Conservation (phyloP, 2,888 invertebrate species). For the Byasa hedistus region DNA sequence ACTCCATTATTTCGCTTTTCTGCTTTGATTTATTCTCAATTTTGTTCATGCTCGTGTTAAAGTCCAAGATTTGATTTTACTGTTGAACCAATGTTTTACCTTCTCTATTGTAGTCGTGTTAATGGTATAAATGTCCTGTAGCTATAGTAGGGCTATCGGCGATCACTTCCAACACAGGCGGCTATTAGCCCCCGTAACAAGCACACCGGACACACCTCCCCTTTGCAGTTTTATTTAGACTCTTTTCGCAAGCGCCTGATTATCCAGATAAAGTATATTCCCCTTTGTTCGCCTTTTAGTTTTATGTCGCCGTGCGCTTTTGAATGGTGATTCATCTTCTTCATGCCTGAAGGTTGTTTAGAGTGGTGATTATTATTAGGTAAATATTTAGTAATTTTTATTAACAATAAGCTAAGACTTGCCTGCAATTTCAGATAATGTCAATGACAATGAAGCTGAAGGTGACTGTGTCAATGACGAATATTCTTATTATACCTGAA, state of each 20-base stretch:
- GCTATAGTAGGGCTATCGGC: slow-evolving; percentile 19
- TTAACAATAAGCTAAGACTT: too few species aligned
- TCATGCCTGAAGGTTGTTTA: too few species aligned
- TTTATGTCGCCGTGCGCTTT: not conserved
- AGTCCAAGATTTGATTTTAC: too few species aligned
- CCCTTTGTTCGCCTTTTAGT: slow-evolving; percentile 19
- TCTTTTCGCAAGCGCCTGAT: slow-evolving; percentile 22
- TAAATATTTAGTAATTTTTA: not conserved
- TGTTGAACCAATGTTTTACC: too few species aligned
- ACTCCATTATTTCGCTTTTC: too few species aligned
- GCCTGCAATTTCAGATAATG: too few species aligned
- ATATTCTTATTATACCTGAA: too few species aligned
- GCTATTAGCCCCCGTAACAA: slow-evolving; percentile 46
- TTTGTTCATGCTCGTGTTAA: too few species aligned
- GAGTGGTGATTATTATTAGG: not conserved
- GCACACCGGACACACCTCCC: slow-evolving; percentile 31
- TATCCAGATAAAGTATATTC: slow-evolving; percentile 20
- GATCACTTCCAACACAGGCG: slow-evolving; percentile 35
- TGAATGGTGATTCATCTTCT: too few species aligned
- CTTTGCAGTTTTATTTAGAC: slow-evolving; percentile 33
- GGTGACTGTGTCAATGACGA: too few species aligned
- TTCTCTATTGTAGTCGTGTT: not conserved
- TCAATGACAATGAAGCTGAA: too few species aligned
- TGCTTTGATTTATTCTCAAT: too few species aligned
- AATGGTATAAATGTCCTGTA: not conserved